phyloP scores from a whole-genome alignment of 2,888 invertebrate genomes.

The Phyto melanocephala region DNA sequence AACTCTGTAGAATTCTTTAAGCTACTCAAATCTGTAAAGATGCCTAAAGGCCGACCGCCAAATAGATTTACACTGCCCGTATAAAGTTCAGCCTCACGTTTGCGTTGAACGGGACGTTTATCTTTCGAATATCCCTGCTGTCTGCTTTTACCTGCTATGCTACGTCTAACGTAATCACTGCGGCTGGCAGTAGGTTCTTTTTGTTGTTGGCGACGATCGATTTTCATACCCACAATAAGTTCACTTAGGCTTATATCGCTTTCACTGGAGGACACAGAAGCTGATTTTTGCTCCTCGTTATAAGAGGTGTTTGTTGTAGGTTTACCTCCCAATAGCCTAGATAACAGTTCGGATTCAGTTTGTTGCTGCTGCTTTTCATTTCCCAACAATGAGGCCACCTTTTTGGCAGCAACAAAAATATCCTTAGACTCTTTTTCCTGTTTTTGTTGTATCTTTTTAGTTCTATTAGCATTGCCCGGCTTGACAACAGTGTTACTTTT shows the following conservation, averaged over 20 bases:
- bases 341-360: constrained; percentile 86
- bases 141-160: constrained; percentile 69
- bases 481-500: constrained; percentile 67
- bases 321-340: constrained; percentile 81
- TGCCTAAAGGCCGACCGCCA: constrained; percentile 82
- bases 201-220: constrained; percentile 80
- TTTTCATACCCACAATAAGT: constrained; percentile 87
- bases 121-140: constrained; percentile 8
- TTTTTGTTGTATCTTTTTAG: constrained; percentile 68
- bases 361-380: constrained; percentile 82
- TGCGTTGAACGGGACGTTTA: constrained; percentile 43
- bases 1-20: constrained; percentile 71
- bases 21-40: constrained; percentile 80
- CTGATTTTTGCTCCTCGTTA: constrained; percentile 57
- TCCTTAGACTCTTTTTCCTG: constrained; percentile 69
- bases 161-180: constrained; percentile 78
- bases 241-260: constrained; percentile 80
- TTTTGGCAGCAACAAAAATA: constrained; percentile 82
- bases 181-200: constrained; percentile 69
- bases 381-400: constrained; percentile 85
- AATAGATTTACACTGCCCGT: constrained; percentile 83
- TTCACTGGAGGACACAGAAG: constrained; percentile 35
- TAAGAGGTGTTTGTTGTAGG: background rate
- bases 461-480: constrained; percentile 73
- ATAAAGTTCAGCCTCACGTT: constrained; percentile 71